Conservation (phyloP, 2,797 vertebrate genomes). For the Hephaestus fuliginosus region DNA sequence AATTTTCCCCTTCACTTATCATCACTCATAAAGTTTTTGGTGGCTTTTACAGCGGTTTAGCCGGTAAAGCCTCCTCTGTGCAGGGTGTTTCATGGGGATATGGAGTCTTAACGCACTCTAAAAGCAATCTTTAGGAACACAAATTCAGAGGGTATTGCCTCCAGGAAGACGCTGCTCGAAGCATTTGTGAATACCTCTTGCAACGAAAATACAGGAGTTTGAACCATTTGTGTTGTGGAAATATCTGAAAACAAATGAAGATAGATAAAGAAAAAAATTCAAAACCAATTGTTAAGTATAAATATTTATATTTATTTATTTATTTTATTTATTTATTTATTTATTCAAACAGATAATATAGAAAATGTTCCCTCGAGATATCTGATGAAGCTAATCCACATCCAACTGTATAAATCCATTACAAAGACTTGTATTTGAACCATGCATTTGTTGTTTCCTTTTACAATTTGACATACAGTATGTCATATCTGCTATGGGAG, state of each 20-base stretch:
- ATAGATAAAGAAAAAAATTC: neutral
- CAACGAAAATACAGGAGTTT: slow-evolving; percentile 1
- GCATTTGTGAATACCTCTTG: slow-evolving; percentile 23
- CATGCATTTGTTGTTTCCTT: neutral
- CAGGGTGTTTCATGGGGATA: slow-evolving; percentile 51
- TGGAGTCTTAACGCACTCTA: slow-evolving; percentile 38
- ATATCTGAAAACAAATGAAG: neutral
- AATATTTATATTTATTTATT: neutral
- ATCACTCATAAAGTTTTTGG: slow-evolving; percentile 43
- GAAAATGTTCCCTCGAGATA: slow-evolving; percentile 5
- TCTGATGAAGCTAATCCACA: neutral
- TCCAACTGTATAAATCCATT: neutral
- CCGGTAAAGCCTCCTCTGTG: slow-evolving; percentile 36
- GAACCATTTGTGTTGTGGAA: neutral
- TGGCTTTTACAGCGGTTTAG: slow-evolving; percentile 49
- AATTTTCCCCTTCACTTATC: slow-evolving; percentile 51
- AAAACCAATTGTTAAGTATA: neutral
- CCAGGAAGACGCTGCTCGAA: slow-evolving; percentile 19
- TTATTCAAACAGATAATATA: neutral
- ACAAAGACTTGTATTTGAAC: neutral
- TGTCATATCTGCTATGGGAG: neutral
- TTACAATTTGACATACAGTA: slow-evolving; percentile 1
- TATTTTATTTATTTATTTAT: no score
- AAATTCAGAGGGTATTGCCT: slow-evolving; percentile 37
- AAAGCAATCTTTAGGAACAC: slow-evolving; percentile 49